These are phyloP conservation scores for Gadopsis marmoratus DNA, from an alignment of 2,797 vertebrate genomes.

Conservation along the genomic window DNA sequence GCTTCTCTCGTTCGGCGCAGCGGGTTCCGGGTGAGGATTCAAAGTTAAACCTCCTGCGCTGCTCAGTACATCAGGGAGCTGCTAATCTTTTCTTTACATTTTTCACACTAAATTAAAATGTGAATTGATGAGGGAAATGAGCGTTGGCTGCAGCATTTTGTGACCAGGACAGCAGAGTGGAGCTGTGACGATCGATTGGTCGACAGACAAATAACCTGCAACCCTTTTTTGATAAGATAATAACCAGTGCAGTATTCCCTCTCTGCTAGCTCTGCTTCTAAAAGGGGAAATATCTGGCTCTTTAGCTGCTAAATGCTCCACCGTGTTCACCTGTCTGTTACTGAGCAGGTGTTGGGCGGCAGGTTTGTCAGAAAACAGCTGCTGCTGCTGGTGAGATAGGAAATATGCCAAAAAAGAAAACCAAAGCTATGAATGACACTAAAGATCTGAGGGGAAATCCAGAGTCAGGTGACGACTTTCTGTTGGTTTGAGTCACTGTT, in stretches of 20 bases:
- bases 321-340: not conserved
- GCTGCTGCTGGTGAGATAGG: not conserved
- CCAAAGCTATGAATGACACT: not conserved
- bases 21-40: not conserved
- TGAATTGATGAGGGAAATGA: not conserved
- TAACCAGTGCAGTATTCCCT: not conserved
- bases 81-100: not conserved
- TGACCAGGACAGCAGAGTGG: not conserved
- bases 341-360: too few species aligned
- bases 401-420: not conserved
- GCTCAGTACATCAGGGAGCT: not conserved
- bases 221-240: not conserved
- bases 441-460: not conserved
- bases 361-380: too few species aligned
- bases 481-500: not conserved
- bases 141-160: not conserved
- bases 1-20: not conserved
- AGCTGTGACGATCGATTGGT: too few species aligned
- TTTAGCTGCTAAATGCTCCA: not conserved
- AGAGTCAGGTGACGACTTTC: not conserved
- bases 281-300: not conserved
- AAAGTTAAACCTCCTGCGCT: not conserved
- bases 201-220: not conserved
- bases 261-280: too few species aligned
- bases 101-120: not conserved